Percentiles rank a stretch among this genome's conserved stretches.
These are phyloP conservation scores for Trialeurodes vaporariorum DNA, from an alignment of 1,140 invertebrate genomes.

Conservation along the genomic window DNA sequence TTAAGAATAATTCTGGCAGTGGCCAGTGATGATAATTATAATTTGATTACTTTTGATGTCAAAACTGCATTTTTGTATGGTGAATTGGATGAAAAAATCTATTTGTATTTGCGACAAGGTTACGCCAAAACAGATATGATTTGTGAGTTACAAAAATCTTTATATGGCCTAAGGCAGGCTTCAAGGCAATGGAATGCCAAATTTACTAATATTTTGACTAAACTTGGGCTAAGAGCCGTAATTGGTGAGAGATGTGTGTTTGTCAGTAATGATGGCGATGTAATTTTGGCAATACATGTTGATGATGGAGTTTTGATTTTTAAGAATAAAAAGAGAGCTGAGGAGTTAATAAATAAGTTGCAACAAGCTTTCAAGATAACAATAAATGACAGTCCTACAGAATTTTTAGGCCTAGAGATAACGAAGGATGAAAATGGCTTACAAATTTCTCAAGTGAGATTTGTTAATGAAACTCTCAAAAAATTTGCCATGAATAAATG, in stretches of 20 bases:
- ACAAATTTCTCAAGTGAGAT: too few relatives aligned
- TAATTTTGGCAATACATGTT: constrained; percentile 12
- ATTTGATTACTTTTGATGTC: constrained; percentile 2
- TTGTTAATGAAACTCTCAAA: too few relatives aligned
- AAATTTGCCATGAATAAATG: constrained; percentile 14
- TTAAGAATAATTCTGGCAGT: constrained; percentile 31
- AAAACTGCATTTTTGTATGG: constrained; percentile 23
- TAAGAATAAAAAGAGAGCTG: neutral
- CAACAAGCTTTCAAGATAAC: too few relatives aligned
- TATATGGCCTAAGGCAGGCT: constrained; percentile 25
- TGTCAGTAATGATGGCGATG: neutral
- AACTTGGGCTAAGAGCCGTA: constrained; percentile 9
- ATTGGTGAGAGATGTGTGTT: constrained; percentile 17
- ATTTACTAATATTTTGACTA: constrained; percentile 6
- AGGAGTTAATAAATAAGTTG: neutral
- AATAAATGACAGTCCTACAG: too few relatives aligned
- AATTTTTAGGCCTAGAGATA: too few relatives aligned
- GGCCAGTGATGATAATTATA: neutral
- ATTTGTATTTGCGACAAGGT: constrained; percentile 29
- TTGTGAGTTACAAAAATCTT: constrained; percentile 17
- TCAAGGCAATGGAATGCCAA: constrained; percentile 24
- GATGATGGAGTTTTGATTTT: constrained; percentile 11
- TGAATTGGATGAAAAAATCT: constrained; percentile 31
- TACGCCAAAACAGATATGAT: neutral
- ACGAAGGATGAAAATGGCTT: too few relatives aligned